Base-by-base conservation (phyloP, 1,140 invertebrate species). In the Teleogryllus occipitalis region DNA sequence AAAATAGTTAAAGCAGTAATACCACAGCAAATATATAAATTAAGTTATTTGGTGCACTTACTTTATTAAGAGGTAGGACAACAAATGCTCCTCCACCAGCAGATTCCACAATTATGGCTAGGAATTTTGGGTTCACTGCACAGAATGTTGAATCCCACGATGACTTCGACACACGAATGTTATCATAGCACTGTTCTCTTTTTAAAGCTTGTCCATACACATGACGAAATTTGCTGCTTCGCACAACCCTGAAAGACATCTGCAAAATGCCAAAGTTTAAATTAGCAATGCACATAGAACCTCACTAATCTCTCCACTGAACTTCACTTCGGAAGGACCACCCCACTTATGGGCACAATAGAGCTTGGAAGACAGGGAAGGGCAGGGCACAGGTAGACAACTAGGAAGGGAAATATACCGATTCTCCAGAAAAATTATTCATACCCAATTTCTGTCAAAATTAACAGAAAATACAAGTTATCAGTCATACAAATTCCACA, bases 121-220 rank as follows among this genome's bases (percentile, higher is more conserved):
- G 89, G 88, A 99, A 99, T 88, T 99, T 99, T 22, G 98, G 97
- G 89, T 99, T 99, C 82, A 99, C 98, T 82, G 96, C 95, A 90
- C 97, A 99, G 87, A 99, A 99, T 79, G 96, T 97, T 75, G 97
- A 98, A 87, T 99, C 98, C 96, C 97, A 98, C 73, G 96, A 97
- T 85, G 95, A 97, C 87, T 99, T 98, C 22, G 97, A 98, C 75
- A 99, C 97, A 84, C 97, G 90, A 85, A 99, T 97, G 87, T 98
- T 98, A 88, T 99, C 98, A 88, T 99, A 99, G 88, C 98, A 99
- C 89, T 98, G 95, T 86, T 99, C 98, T 85, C 96, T 91, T 88
- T 99, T 99, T 81, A 98, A 87, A 78, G 96, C 91, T 84, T 97
- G 95, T 82, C 98, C 98, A 89, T 98, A 99, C 83, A 99, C 97